Conservation (phyloP, 1,140 invertebrate genomes). For the Carposina sasakii region DNA sequence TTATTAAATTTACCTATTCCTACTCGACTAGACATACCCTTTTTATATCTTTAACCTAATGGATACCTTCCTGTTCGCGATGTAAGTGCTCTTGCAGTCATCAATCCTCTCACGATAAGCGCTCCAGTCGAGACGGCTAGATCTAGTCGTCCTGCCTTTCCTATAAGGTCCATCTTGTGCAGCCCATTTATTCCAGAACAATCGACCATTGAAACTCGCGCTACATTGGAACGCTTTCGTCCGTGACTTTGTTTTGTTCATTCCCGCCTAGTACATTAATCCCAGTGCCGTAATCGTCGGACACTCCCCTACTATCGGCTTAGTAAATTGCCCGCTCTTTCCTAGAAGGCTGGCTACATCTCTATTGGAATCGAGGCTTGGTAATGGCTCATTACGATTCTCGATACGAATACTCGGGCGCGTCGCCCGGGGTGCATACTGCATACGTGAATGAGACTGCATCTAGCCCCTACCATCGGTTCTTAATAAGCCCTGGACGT, state of each 20-base stretch:
- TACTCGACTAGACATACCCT: too few species aligned
- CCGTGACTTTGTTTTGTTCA: conserved; percentile 25
- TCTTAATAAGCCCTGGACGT: too few species aligned
- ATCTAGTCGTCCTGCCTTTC: too few species aligned
- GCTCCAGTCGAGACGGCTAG: too few species aligned
- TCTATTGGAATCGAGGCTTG: conserved; percentile 49
- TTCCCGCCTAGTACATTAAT: conserved; percentile 26
- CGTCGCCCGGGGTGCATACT: conserved; percentile 42
- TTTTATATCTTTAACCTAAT: too few species aligned
- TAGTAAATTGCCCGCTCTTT: conserved; percentile 37
- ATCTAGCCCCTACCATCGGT: conserved; percentile 6
- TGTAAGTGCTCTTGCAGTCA: too few species aligned
- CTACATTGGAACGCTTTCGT: neutral
- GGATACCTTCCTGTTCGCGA: too few species aligned
- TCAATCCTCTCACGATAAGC: too few species aligned
- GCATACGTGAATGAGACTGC: conserved; percentile 37
- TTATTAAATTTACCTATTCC: too few species aligned
- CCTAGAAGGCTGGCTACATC: conserved; percentile 40
- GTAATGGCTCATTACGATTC: conserved; percentile 50
- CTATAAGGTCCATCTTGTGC: too few species aligned
- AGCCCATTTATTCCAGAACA: too few species aligned
- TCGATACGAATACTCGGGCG: conserved; percentile 36
- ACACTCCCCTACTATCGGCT: conserved; percentile 42
- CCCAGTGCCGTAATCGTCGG: conserved; percentile 38
- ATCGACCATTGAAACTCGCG: neutral